Percentiles rank a stretch among this genome's conserved stretches.
Evolutionary conservation across 2,888 invertebrate species (phyloP).

Genomic region (Mactromeris polynyma): DNA sequence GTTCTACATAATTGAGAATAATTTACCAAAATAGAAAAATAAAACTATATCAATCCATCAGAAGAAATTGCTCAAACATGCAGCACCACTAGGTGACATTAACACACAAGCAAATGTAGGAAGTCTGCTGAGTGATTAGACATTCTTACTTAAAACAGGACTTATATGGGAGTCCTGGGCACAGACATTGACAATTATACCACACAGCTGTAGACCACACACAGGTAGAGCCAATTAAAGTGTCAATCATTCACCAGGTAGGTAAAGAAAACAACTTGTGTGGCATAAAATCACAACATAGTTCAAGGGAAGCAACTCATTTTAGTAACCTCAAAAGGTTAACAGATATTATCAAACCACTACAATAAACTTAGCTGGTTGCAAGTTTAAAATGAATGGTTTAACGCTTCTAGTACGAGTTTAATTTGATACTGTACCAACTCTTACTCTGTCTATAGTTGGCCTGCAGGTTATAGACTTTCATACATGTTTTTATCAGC

Average conservation of each 20-base stretch:
- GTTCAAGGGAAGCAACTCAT: conserved; percentile 26
- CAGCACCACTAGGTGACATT: background rate
- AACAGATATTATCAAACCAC: background rate
- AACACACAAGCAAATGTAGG: background rate
- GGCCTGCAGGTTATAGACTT: too few relatives aligned
- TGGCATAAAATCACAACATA: conserved; percentile 8
- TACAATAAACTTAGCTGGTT: background rate
- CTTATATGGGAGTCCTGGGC: conserved; percentile 39
- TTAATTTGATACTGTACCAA: background rate
- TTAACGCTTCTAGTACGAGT: background rate
- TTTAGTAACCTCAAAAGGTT: background rate
- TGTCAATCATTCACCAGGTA: conserved; percentile 32
- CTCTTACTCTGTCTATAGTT: background rate
- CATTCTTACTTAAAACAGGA: conserved; percentile 3
- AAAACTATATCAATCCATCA: background rate
- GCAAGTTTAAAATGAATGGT: background rate
- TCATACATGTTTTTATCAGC: too few relatives aligned
- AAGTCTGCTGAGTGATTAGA: background rate
- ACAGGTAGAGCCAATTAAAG: conserved; percentile 12
- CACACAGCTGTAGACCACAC: conserved; percentile 57
- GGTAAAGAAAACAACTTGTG: conserved; percentile 4
- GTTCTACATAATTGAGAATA: background rate
- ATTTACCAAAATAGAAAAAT: background rate
- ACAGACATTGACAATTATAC: conserved; percentile 48
- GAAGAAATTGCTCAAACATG: conserved; percentile 1